Evolutionary conservation across 2,797 vertebrate species (phyloP), one percentile per base, ranked within the genome.

Genomic region (Urosaurus nigricauda): DNA sequence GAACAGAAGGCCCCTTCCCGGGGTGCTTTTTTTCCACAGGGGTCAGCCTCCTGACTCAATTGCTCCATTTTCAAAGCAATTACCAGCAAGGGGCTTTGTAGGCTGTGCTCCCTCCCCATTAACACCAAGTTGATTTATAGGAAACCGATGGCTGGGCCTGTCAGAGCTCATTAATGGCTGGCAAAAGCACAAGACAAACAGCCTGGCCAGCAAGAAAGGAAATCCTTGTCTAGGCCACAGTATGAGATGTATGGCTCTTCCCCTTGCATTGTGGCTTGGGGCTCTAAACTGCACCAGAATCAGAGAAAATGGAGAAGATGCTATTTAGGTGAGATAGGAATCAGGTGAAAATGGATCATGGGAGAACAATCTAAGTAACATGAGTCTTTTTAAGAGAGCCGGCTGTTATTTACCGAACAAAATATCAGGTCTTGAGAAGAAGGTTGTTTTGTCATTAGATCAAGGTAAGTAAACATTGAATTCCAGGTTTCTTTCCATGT

Each of bases 41-140:
- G 85, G 53, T 70, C 63, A 70, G 37, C 35, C 79, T 86, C 56
- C 13, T 35, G 80, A 40, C 24, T 32, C 89, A 83, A 53, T 32
- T 70, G 29, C 80, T 78, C 58, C 47, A 8, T 89, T 89, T 83
- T 86, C 88, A 83, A 82, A 89, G 84, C 84, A 89, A 89, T 89
- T 89, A 89, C 88, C 84, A 89, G 83, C 82, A 88, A 87, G 86
- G 70, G 82, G 82, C 86, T 90, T 65, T 77, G 89, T 85, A 78
- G 75, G 56, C 90, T 84, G 81, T 86, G 32, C 92, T 91, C 91
- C 88, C 91, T 90, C 77, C 26, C 77, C 89, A 88, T 91, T 79
- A 94, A 89, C 87, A 91, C 88, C 92, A 53, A 84, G 93, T 78
- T 92, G 94, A 95, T 94, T 94, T 94, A 94, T 92, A 90, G 93